These are phyloP conservation scores for Frankliniella fusca DNA, from an alignment of 2,888 invertebrate genomes.

Conservation along the genomic window DNA sequence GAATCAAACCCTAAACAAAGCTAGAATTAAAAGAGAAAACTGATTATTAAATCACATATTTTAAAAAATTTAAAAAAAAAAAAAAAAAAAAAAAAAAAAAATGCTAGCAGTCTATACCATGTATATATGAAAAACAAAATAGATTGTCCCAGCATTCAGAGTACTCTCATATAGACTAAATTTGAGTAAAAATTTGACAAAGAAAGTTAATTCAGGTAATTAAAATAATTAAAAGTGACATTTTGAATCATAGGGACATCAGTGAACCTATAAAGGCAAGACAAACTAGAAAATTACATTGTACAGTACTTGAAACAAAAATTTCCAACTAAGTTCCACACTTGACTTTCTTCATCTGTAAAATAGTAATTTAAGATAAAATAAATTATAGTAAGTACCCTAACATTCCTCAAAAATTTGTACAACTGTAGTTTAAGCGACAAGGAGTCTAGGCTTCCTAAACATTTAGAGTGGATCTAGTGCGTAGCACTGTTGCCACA, in stretches of 20 bases:
- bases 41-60: background rate
- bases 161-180: background rate
- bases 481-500: background rate
- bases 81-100: background rate
- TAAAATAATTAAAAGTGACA: background rate
- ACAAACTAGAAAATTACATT: background rate
- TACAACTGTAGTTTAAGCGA: background rate
- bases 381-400: background rate
- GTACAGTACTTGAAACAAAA: background rate
- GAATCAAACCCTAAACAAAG: background rate
- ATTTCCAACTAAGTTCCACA: background rate
- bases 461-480: background rate
- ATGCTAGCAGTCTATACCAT: background rate
- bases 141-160: background rate
- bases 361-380: background rate
- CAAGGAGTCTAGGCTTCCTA: background rate
- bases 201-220: background rate
- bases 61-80: background rate
- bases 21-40: background rate
- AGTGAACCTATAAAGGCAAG: background rate
- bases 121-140: background rate
- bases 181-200: background rate
- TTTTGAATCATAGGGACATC: background rate
- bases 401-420: background rate
- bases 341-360: background rate